Percentiles rank a stretch among this genome's conserved stretches.
These are phyloP conservation scores for Sinocyclocheilus maitianheensis DNA, from an alignment of 2,113 vertebrate species.

Conservation along the genomic window DNA sequence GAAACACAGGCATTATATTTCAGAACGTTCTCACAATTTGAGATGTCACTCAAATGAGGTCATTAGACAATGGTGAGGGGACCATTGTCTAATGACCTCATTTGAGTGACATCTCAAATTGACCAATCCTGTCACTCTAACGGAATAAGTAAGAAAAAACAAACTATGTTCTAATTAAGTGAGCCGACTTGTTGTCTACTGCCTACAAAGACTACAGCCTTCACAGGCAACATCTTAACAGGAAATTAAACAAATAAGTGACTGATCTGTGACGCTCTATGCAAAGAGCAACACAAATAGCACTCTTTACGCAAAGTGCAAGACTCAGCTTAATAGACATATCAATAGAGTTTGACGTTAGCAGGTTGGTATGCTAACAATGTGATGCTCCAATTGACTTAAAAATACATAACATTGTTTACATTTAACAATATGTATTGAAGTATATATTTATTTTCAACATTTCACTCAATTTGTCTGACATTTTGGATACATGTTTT, in stretches of 20 bases:
- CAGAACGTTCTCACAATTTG: background rate
- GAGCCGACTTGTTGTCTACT: background rate
- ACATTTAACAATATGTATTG: background rate
- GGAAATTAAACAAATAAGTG: background rate
- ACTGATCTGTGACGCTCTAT: background rate
- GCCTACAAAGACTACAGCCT: background rate
- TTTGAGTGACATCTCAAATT: conserved; percentile 1
- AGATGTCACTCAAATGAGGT: too few relatives aligned
- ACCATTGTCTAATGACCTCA: background rate
- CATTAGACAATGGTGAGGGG: too few relatives aligned
- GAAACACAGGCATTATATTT: background rate
- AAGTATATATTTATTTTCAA: background rate
- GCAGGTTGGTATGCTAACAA: background rate
- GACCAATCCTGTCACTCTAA: background rate
- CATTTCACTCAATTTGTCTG: background rate
- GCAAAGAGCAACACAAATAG: background rate
- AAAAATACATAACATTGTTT: background rate
- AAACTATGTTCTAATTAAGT: background rate
- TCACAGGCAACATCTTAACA: background rate
- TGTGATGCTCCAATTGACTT: background rate
- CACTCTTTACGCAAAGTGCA: background rate
- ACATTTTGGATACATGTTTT: background rate
- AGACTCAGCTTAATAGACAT: background rate
- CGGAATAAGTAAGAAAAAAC: background rate
- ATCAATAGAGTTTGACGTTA: background rate